Evolutionary conservation across 2,888 invertebrate species (phyloP), one percentile per base, ranked within the genome.

Genomic region (Heterodera filipjevi): DNA sequence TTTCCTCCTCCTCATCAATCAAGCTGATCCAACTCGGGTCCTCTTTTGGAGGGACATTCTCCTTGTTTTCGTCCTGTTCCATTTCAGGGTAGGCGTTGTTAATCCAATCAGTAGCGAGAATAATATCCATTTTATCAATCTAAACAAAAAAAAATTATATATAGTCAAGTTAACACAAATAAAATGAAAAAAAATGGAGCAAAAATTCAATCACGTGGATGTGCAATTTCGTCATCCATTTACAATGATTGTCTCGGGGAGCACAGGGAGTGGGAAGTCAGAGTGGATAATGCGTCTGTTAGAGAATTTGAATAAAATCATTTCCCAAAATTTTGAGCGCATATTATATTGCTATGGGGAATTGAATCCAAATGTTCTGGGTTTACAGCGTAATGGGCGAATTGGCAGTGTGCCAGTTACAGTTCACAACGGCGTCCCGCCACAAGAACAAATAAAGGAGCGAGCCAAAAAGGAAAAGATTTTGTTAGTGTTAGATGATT

Each of bases 341-440:
- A 35, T 77, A 8, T 32, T 77, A 19, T 77, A 77, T 32, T 64
- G 68, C 22, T 77, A 78, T 22, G 77, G 77, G 2, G 77, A 77
- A 33, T 22, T 79, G 8, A 77, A 32, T 35, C 30, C n/a, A 39
- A 39, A 39, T 39, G 10, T 39, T 39, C 39, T 39, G n/a, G 10
- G 39, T 39, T 10, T 39, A 39, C 39, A 39, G 39, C 3, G 10
- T 6, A 39, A 39, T 10, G n/a, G 39, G 10, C 3, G 10, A 39
- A 39, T 39, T 39, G 39, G 39, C 39, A 39, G 10, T 3, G 39
- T 39, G 39, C 39, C 39, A 39, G n/a, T n/a, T n/a, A n/a, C n/a
- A n/a, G n/a, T n/a, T n/a, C n/a, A n/a, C n/a, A n/a, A n/a, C n/a
- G n/a, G n/a, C n/a, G n/a, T n/a, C n/a, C n/a, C n/a, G n/a, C n/a